Conservation (phyloP, 2,888 invertebrate species). For the Seira musarum region DNA sequence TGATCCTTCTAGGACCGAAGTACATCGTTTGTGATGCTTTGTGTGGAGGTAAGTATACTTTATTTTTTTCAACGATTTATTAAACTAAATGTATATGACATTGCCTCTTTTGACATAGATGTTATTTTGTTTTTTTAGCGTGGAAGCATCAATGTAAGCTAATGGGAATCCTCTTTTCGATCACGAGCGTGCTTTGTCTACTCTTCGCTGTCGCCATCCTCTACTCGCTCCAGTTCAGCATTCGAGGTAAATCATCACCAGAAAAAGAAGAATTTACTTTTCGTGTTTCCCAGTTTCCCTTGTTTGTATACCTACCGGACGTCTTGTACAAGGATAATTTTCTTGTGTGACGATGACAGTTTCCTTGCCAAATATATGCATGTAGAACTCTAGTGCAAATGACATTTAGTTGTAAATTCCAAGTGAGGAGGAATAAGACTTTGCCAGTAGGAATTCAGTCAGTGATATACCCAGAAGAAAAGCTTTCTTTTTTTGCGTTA, state of each 20-base stretch:
- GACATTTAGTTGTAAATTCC: too few species aligned
- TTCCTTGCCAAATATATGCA: too few species aligned
- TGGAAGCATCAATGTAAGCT: constrained; percentile 70
- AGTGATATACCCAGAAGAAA: too few species aligned
- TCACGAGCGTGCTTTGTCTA: constrained; percentile 70
- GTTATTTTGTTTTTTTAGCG: too few species aligned
- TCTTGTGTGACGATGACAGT: too few species aligned
- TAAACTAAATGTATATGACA: background rate
- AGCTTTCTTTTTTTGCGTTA: too few species aligned
- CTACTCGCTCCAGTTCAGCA: constrained; percentile 69
- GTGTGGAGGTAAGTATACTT: constrained; percentile 56
- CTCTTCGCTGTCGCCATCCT: constrained; percentile 69
- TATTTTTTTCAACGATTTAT: background rate
- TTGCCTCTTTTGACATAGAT: too few species aligned
- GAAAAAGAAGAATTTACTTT: constrained; percentile 12
- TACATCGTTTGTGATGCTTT: constrained; percentile 70
- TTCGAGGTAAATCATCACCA: constrained; percentile 66
- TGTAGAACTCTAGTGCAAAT: too few species aligned
- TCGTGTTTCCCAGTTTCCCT: background rate
- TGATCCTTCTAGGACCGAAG: constrained; percentile 65
- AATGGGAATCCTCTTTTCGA: constrained; percentile 70
- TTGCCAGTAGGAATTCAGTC: too few species aligned
- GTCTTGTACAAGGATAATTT: constrained; percentile 6
- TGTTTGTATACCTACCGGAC: background rate
- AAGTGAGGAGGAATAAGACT: too few species aligned